A percentile compares a stretch with the other conserved stretches of the same genome.
Evolutionary conservation across 2,888 invertebrate species (phyloP).

Genomic region (Apocheima hispidaria): DNA sequence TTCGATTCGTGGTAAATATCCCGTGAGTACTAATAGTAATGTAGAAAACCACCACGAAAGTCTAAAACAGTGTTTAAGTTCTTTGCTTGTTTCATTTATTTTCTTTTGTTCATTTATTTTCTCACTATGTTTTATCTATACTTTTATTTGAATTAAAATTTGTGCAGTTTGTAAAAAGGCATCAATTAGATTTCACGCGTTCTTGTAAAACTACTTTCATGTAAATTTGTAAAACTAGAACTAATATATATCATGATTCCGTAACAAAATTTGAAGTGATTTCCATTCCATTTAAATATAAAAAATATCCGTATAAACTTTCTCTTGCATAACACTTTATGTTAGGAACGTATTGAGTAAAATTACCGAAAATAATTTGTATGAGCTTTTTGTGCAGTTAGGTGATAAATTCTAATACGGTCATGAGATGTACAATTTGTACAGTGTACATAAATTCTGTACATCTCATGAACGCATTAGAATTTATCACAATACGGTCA

Average conservation of each 20-base stretch:
- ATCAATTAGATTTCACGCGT: not conserved
- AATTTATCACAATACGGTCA: constrained; percentile 7
- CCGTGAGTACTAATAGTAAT: too few species aligned
- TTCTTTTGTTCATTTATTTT: too few species aligned
- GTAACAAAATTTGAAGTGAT: not conserved
- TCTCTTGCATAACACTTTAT: constrained; percentile 9
- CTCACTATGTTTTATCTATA: not conserved
- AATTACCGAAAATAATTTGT: constrained; percentile 18
- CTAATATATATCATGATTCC: constrained; percentile 1
- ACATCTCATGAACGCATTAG: not conserved
- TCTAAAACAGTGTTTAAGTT: too few species aligned
- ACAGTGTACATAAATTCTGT: too few species aligned
- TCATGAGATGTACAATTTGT: too few species aligned
- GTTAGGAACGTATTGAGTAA: constrained; percentile 11
- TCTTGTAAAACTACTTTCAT: constrained; percentile 8
- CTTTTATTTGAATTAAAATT: not conserved
- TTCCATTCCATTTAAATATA: not conserved
- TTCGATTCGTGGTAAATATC: too few species aligned
- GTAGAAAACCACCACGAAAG: too few species aligned
- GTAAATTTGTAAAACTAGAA: constrained; percentile 6
- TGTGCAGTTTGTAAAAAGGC: not conserved
- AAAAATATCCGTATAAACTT: constrained; percentile 9
- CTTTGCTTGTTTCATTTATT: too few species aligned
- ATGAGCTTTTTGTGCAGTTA: constrained; percentile 6
- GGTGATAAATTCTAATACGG: constrained; percentile 3